Conservation (phyloP, 2,797 vertebrate genomes). For the Pitangus sulphuratus region DNA sequence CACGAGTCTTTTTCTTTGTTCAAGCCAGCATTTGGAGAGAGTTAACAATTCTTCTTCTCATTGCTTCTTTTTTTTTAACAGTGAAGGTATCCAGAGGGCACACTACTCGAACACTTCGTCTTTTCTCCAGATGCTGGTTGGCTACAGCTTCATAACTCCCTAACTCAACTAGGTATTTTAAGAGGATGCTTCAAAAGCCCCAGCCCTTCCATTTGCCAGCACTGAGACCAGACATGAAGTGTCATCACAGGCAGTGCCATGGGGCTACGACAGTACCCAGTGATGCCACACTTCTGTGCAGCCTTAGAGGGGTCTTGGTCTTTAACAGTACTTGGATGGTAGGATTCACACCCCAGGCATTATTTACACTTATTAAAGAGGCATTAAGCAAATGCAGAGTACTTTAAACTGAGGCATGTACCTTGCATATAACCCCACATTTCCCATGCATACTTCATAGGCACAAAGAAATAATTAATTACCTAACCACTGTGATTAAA, state of each 20-base stretch:
- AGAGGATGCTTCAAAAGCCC: not conserved
- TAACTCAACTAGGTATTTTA: not conserved
- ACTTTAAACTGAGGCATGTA: not conserved
- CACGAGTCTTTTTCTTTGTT: not conserved
- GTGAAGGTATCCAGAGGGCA: not conserved
- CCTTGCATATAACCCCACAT: not conserved
- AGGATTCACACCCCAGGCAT: not conserved
- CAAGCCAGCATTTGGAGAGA: not conserved
- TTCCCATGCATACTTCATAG: not conserved
- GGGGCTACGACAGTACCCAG: not conserved
- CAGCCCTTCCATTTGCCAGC: not conserved
- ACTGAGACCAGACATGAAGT: not conserved
- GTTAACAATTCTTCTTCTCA: not conserved
- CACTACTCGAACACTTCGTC: accelerated
- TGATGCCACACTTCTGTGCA: not conserved
- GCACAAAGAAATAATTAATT: conserved; percentile 51
- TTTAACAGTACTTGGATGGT: not conserved
- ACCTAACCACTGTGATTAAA: not conserved
- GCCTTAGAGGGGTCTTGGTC: not conserved
- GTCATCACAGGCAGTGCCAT: not conserved
- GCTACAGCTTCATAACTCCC: not conserved
- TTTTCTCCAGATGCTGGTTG: not conserved
- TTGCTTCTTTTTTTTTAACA: conserved; percentile 9
- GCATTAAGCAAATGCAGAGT: not conserved
- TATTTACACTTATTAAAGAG: conserved; percentile 1